Evolutionary conservation across 2,888 invertebrate species (phyloP).

Genomic region (Tenodera sinensis): DNA sequence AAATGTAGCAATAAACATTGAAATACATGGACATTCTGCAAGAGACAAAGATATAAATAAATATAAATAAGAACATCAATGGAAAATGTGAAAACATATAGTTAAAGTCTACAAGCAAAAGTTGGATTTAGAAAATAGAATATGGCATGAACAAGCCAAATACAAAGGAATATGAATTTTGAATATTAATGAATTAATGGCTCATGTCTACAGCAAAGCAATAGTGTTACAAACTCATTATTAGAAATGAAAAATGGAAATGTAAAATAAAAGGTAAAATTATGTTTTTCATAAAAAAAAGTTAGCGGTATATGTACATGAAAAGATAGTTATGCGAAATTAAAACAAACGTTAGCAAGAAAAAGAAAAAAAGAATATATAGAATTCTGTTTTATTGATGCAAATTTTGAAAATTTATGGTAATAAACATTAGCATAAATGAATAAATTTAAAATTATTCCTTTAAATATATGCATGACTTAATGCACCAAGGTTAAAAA

Average conservation of each 20-base stretch:
- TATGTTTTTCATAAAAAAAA: background rate
- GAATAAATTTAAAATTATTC: background rate
- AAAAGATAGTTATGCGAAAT: background rate
- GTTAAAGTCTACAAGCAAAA: slow-evolving; percentile 15
- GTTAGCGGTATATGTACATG: background rate
- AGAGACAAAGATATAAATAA: background rate
- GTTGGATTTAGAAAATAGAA: slow-evolving; percentile 18
- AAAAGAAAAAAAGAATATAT: slow-evolving; percentile 1
- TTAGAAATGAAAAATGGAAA: background rate
- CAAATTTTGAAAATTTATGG: slow-evolving; percentile 1
- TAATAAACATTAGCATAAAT: background rate
- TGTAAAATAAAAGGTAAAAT: background rate
- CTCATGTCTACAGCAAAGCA: background rate
- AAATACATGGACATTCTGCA: background rate
- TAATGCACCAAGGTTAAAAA: background rate
- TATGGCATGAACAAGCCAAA: slow-evolving; percentile 12
- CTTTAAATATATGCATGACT: background rate
- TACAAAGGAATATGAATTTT: slow-evolving; percentile 9
- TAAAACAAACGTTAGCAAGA: background rate
- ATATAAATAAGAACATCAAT: background rate
- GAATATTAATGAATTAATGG: slow-evolving; percentile 20
- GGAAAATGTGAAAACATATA: slow-evolving; percentile 3
- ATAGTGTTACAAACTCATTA: slow-evolving; percentile 8
- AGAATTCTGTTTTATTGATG: background rate
- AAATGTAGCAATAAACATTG: background rate